phyloP scores from a whole-genome alignment of 2,888 invertebrate genomes.

The Oscheius sp. region DNA sequence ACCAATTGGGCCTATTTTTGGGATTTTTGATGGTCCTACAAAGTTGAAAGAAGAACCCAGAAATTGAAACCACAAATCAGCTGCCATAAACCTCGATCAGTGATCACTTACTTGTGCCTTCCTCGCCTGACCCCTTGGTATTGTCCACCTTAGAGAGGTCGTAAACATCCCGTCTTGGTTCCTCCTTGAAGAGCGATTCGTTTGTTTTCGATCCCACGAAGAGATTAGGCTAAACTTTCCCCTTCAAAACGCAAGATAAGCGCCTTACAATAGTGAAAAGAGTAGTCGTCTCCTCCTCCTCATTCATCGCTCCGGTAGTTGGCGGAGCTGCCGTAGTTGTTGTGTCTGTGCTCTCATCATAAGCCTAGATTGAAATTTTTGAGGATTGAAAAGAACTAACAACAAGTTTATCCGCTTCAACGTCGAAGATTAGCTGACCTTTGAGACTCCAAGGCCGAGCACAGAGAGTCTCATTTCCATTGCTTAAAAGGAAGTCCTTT shows the following conservation, averaged over 20 bases:
- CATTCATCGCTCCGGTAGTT: slow-evolving; percentile 37
- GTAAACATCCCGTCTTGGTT: slow-evolving; percentile 47
- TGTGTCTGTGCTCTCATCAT: slow-evolving; percentile 56
- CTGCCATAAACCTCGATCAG: no score
- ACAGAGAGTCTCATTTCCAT: slow-evolving; percentile 67
- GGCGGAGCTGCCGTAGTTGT: slow-evolving; percentile 52
- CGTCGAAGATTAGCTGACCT: slow-evolving; percentile 35
- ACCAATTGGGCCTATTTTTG: no score
- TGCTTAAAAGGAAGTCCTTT: slow-evolving; percentile 52
- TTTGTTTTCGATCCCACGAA: slow-evolving; percentile 51
- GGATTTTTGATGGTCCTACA: no score
- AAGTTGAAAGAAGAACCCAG: no score
- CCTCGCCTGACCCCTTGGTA: slow-evolving; percentile 37
- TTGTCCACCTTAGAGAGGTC: slow-evolving; percentile 48
- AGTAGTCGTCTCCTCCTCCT: slow-evolving; percentile 48
- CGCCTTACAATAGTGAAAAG: slow-evolving; percentile 43
- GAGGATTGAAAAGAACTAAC: background rate
- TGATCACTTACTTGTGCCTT: slow-evolving; percentile 27
- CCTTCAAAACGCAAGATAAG: background rate
- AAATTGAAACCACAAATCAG: no score
- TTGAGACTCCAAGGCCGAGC: slow-evolving; percentile 62
- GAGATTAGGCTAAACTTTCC: slow-evolving; percentile 50
- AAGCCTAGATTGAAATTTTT: slow-evolving; percentile 35
- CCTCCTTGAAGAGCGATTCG: slow-evolving; percentile 53
- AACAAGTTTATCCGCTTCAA: slow-evolving; percentile 34